Percentiles rank a stretch among this genome's conserved stretches.
phyloP scores from a whole-genome alignment of 2,113 vertebrate species.

The Oryctolagus cuniculus region DNA sequence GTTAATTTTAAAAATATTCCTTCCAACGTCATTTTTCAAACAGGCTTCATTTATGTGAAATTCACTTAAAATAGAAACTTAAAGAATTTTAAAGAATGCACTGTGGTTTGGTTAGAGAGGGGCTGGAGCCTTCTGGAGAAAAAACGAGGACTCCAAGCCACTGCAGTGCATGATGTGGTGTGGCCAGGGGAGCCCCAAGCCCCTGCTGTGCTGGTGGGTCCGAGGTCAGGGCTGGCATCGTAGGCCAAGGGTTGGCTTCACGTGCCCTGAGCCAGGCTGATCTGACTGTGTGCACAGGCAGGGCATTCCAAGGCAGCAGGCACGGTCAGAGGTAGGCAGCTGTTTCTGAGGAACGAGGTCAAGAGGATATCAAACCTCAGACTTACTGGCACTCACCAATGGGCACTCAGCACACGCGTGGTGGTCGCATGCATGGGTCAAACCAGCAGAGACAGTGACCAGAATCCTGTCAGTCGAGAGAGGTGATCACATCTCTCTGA shows the following conservation, averaged over 20 bases:
- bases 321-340: not conserved
- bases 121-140: not conserved
- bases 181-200: not conserved
- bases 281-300: not conserved
- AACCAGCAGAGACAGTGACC: not conserved
- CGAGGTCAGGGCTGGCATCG: not conserved
- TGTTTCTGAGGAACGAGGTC: not conserved
- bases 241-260: not conserved
- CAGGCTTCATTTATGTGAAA: not conserved
- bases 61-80: slow-evolving; percentile 28
- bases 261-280: not conserved
- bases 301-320: not conserved
- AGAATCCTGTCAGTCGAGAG: not conserved
- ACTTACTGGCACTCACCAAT: not conserved
- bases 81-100: not conserved
- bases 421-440: not conserved
- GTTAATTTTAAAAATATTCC: slow-evolving; percentile 7
- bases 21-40: not conserved
- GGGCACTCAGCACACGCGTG: not conserved
- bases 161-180: not conserved
- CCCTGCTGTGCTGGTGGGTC: not conserved
- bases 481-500: not conserved
- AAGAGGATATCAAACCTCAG: not conserved
- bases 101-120: not conserved
- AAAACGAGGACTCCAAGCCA: not conserved